Evolutionary conservation across 2,797 vertebrate genomes (phyloP).

Genomic region (Lerista edwardsae): DNA sequence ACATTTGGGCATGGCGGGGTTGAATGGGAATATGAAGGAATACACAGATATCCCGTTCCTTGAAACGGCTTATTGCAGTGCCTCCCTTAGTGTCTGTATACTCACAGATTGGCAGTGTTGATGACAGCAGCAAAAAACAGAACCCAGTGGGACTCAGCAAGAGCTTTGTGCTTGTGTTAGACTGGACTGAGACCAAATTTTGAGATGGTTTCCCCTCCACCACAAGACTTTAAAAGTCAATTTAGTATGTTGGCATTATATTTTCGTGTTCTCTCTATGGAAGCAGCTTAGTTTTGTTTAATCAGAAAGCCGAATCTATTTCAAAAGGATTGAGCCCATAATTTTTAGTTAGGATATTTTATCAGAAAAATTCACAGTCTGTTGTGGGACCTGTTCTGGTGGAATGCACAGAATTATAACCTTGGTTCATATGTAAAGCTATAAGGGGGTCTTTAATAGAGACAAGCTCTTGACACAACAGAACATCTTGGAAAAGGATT

Average conservation of each 20-base stretch:
- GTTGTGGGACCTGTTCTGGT: constrained; percentile 21
- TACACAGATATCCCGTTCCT: neutral
- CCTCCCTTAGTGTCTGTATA: neutral
- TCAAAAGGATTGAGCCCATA: neutral
- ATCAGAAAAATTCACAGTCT: neutral
- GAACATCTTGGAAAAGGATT: constrained; percentile 34
- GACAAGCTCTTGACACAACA: neutral
- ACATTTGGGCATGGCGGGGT: neutral
- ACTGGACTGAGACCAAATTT: neutral
- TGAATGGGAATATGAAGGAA: neutral
- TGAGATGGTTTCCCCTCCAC: no score
- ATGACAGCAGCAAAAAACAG: neutral
- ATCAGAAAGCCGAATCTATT: no score
- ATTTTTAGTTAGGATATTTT: neutral
- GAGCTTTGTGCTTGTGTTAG: no score
- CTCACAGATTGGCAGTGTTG: neutral
- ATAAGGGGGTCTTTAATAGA: neutral
- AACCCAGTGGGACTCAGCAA: neutral
- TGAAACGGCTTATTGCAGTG: neutral
- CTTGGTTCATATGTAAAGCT: constrained; percentile 29
- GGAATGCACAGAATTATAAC: constrained; percentile 22
- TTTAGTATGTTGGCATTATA: neutral
- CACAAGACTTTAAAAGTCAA: neutral
- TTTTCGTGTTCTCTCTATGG: neutral
- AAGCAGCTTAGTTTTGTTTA: neutral